Evolutionary conservation across 2,888 invertebrate genomes (phyloP).

Genomic region (Ferrisia virgata): DNA sequence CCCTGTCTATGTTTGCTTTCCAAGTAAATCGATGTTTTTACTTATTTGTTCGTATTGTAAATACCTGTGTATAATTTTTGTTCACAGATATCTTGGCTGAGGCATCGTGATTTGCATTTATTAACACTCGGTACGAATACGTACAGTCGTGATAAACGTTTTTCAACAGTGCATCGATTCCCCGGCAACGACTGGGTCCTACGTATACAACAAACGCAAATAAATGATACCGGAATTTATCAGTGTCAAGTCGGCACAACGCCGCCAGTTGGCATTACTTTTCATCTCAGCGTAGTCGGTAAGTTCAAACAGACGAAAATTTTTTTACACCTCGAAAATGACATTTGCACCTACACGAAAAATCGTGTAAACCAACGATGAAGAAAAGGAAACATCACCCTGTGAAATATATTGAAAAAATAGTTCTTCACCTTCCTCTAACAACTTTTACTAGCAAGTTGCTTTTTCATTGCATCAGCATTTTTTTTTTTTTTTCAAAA

Average conservation of each 20-base stretch:
- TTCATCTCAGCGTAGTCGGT: slow-evolving; percentile 39
- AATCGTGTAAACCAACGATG: too few species aligned
- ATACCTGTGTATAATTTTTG: not conserved
- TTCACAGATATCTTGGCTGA: slow-evolving; percentile 38
- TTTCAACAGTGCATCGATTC: slow-evolving; percentile 39
- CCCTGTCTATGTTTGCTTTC: too few species aligned
- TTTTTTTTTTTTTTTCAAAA: too few species aligned
- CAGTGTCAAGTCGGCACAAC: slow-evolving; percentile 39
- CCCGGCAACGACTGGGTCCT: slow-evolving; percentile 36
- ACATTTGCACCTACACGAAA: too few species aligned
- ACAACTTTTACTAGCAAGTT: too few species aligned
- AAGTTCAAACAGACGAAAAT: not conserved
- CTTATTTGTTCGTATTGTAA: too few species aligned
- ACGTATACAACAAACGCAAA: slow-evolving; percentile 39
- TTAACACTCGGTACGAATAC: slow-evolving; percentile 31
- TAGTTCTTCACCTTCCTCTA: too few species aligned
- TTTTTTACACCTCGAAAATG: not conserved
- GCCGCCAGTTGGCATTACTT: slow-evolving; percentile 43
- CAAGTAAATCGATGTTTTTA: too few species aligned
- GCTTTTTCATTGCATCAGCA: too few species aligned
- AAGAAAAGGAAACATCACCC: too few species aligned
- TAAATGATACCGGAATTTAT: slow-evolving; percentile 42
- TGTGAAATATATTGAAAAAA: too few species aligned
- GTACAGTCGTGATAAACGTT: slow-evolving; percentile 41
- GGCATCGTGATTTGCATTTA: slow-evolving; percentile 39